phyloP scores from a whole-genome alignment of 2,113 vertebrate genomes.

The Hyperoodon ampullatus region DNA sequence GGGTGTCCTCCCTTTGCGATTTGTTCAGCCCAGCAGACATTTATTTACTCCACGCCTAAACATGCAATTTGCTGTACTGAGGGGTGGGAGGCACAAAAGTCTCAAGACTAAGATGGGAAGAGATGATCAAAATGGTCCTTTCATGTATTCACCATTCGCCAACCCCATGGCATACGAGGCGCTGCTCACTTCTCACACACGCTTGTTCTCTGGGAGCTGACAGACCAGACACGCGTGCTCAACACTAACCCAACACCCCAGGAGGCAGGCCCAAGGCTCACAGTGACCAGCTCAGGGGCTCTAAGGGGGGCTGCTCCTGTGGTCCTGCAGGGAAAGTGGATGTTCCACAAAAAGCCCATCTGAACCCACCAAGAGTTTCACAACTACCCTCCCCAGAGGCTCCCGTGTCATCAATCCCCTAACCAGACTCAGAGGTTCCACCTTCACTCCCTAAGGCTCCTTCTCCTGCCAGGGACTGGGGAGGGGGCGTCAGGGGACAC shows the following conservation, averaged over 20 bases:
- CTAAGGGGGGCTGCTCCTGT: neutral
- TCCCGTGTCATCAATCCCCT: neutral
- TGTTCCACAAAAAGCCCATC: neutral
- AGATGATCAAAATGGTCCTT: neutral
- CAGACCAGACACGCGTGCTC: neutral
- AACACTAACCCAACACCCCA: neutral
- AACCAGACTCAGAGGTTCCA: neutral
- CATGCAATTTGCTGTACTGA: neutral
- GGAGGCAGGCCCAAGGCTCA: neutral
- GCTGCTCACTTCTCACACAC: too few species aligned
- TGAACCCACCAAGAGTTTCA: neutral
- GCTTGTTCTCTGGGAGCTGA: neutral
- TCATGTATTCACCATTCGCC: neutral
- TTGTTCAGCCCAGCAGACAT: neutral
- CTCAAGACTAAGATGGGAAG: neutral
- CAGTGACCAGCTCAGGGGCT: neutral
- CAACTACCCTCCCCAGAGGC: neutral
- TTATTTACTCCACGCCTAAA: neutral
- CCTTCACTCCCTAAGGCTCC: neutral
- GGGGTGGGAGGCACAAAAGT: neutral
- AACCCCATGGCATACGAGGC: neutral
- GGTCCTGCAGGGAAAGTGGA: neutral
- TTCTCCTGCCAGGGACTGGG: neutral
- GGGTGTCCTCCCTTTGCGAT: neutral
- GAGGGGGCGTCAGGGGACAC: neutral